These are phyloP conservation scores for Hydrolagus affinis DNA, from an alignment of 2,113 vertebrate species.

Conservation along the genomic window DNA sequence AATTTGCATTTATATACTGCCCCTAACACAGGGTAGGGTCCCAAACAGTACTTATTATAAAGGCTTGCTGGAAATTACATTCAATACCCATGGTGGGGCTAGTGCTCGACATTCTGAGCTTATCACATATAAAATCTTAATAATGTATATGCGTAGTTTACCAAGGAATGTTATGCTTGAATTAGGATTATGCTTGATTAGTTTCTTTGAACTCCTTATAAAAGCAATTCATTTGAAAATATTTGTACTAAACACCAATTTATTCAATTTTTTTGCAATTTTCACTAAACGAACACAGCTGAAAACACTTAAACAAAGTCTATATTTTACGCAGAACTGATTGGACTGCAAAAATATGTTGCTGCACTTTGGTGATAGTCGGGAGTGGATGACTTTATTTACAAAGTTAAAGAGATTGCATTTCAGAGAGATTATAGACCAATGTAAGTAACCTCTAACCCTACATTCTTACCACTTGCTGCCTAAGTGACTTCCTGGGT, in stretches of 20 bases:
- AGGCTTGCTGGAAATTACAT: background rate
- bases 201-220: background rate
- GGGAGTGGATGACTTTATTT: background rate
- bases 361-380: background rate
- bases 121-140: background rate
- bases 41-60: too few relatives aligned
- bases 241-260: background rate
- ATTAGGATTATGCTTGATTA: background rate
- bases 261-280: background rate
- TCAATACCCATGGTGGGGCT: background rate
- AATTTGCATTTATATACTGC: too few relatives aligned
- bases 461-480: background rate
- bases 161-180: conserved; percentile 13
- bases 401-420: background rate
- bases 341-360: background rate
- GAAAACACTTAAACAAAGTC: background rate
- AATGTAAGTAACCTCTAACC: background rate
- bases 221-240: background rate
- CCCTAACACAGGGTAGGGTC: too few relatives aligned
- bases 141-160: background rate
- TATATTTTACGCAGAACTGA: background rate
- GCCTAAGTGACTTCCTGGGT: too few relatives aligned
- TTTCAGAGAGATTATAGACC: background rate
- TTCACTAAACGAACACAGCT: background rate
- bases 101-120: background rate